phyloP scores from a whole-genome alignment of 2,113 vertebrate species.

The Chloropsis cyanopogon region DNA sequence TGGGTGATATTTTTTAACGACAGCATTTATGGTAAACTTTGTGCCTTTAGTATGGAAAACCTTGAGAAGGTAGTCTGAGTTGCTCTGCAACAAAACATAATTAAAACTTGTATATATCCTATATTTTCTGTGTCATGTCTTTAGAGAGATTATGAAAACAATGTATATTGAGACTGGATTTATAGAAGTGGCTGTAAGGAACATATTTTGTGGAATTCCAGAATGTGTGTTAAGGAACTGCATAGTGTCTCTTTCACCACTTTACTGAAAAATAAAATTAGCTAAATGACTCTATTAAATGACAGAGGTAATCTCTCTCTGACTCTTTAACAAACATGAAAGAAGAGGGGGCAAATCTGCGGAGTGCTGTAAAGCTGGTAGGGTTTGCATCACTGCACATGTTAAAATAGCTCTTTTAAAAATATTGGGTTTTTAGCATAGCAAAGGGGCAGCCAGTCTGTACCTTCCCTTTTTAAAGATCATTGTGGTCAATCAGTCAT shows the following conservation, averaged over 20 bases:
- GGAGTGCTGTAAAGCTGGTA: background rate
- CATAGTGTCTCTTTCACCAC: background rate
- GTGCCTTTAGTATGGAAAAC: background rate
- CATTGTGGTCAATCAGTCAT: background rate
- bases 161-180: background rate
- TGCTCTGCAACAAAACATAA: background rate
- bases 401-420: background rate
- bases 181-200: background rate
- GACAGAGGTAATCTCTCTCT: background rate
- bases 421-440: background rate
- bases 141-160: background rate
- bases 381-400: background rate
- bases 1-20: background rate
- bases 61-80: background rate
- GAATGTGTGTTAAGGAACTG: background rate
- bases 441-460: background rate
- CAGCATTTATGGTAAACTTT: background rate
- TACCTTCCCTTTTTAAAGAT: background rate
- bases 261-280: conserved; percentile 11
- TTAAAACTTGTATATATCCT: background rate
- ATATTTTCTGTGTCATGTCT: background rate
- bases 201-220: background rate
- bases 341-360: background rate
- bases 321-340: background rate
- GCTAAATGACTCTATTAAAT: background rate